Evolutionary conservation across 2,113 vertebrate species (phyloP).

Genomic region (Mystacornis crossleyi): DNA sequence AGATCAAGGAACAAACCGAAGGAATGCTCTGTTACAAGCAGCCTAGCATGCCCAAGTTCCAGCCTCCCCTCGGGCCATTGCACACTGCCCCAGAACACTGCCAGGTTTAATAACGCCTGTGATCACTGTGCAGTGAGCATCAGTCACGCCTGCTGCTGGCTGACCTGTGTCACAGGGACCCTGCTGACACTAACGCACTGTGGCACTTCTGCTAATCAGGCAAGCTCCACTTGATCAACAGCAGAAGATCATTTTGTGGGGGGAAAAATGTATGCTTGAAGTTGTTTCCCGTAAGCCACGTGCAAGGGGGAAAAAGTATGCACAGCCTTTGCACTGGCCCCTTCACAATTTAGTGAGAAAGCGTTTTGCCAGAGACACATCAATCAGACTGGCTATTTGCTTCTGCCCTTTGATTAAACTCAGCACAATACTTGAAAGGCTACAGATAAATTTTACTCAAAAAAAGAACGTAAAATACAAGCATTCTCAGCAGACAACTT

Average conservation of each 20-base stretch:
- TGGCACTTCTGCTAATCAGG: not conserved
- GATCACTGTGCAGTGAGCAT: not conserved
- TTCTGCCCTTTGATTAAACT: slow-evolving; percentile 49
- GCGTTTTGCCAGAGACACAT: slow-evolving; percentile 12
- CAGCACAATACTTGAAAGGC: slow-evolving; percentile 22
- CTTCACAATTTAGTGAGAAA: not conserved
- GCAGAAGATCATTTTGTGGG: not conserved
- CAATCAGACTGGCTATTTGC: slow-evolving; percentile 59
- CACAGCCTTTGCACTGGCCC: not conserved
- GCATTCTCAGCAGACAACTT: slow-evolving; percentile 26
- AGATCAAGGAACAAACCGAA: not conserved
- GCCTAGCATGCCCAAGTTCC: not conserved
- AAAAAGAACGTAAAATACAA: not conserved
- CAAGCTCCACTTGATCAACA: not conserved
- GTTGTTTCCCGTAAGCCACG: not conserved
- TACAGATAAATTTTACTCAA: not conserved
- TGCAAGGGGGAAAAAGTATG: not conserved
- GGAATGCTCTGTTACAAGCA: not conserved
- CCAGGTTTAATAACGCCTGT: not conserved
- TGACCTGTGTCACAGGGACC: not conserved
- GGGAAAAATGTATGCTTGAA: not conserved
- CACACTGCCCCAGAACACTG: not conserved
- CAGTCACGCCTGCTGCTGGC: not conserved
- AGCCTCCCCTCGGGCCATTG: not conserved
- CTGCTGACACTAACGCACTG: not conserved